Base-by-base conservation (phyloP, 2,113 vertebrate genomes). In the Clarias magur region DNA sequence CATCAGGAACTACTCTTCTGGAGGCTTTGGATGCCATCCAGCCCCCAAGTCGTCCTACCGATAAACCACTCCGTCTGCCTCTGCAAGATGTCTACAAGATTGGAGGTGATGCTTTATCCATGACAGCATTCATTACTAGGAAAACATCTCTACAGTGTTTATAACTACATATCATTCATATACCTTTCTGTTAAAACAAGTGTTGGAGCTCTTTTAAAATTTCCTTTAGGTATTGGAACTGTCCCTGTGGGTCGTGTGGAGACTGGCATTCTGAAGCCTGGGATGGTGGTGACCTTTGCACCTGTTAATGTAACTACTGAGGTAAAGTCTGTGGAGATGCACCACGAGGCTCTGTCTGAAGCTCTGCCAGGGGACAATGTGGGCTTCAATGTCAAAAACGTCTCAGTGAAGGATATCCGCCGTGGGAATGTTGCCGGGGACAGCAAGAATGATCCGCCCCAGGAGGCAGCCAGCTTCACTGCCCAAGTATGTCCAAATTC, bases 11-110 rank as follows among this genome's bases (percentile, higher is more conserved):
- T 82, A 99, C 97, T 2, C 95, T 99, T 7, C 93, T 98, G 81
- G 98, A 99, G 91, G 97, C 97, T 91, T 90, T 99, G 92, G 98
- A 99, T 73, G 97, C 96, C 34, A 99, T 99, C 89, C 95, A 98
- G 91, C 96, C 98, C 54, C 98, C 98, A 7, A 95, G 95, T 88
- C 97, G 97, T 67, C 98, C 98, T 23, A 99, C 97, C 86, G 97
- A 99, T 91, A 99, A 99, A 89, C 96, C 98, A 81, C 95, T 99
- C n/a, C 97, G 98, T 48, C 95, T 99, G 91, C 98, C 98, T 54
- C 95, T 99, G 85, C 98, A 99, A 89, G 98, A 99, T 63, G 97
- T 99, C 89, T 99, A 99, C 94, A 99, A 99, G 92, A 99, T 99
- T 13, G 98, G 97, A 91, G 98, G 98, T 96, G 93, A 13, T 93